Percentiles rank a stretch among this genome's conserved stretches.
Evolutionary conservation across 1,140 invertebrate species (phyloP).

Genomic region (Episyrphus balteatus): DNA sequence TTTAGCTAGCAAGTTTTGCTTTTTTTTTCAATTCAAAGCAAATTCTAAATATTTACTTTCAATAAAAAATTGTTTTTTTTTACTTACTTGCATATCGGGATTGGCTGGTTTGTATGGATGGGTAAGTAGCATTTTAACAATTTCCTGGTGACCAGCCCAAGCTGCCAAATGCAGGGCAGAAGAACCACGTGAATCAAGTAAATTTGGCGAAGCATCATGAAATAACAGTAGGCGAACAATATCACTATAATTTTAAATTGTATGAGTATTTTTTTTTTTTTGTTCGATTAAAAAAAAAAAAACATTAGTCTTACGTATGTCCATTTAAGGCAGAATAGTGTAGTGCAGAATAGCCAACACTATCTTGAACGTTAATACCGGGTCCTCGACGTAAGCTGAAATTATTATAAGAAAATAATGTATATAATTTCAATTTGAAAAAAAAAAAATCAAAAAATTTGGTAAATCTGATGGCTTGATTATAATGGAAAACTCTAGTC

Average conservation of each 20-base stretch:
- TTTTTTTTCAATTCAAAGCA: no score
- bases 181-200: constrained; percentile 72
- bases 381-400: constrained; percentile 72
- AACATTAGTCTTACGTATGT: constrained; percentile 81
- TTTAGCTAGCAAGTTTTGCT: no score
- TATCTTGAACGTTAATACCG: constrained; percentile 85
- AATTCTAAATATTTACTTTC: no score
- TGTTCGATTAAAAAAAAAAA: neutral
- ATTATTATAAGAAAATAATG: neutral
- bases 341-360: constrained; percentile 86
- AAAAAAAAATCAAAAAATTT: no score
- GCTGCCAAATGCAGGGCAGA: constrained; percentile 80
- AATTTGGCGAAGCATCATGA: constrained; percentile 82
- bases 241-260: constrained; percentile 48
- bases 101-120: constrained; percentile 65
- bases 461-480: no score
- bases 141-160: constrained; percentile 78
- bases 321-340: constrained; percentile 92
- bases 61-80: no score
- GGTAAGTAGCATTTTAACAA: constrained; percentile 65
- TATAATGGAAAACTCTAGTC: no score
- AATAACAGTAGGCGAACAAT: constrained; percentile 75
- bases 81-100: constrained; percentile 66
- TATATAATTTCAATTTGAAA: neutral
- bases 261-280: neutral